Evolutionary conservation across 2,888 invertebrate genomes (phyloP), one percentile per base, ranked within the genome.

Genomic region (Pammene aurita): DNA sequence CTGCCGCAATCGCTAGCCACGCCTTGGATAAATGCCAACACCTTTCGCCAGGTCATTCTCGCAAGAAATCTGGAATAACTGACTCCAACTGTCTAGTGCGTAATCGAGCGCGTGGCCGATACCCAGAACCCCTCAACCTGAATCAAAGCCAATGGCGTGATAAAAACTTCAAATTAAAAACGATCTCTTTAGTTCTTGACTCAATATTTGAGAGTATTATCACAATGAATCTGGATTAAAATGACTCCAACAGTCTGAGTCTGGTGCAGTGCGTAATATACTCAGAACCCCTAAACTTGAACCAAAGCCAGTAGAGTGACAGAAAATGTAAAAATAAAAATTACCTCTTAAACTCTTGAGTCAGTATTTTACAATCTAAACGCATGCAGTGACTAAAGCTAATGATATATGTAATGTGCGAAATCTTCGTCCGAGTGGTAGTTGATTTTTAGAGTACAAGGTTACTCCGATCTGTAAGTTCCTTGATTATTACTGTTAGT

Each of bases 11-110:
- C 13, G 62, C 67, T 55, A 66, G 57, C 62, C 50, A 66, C 62
- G 50, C 62, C 44, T 66, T 87, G 87, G 87, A 82, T 50, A 2
- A 13, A 35, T 60, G 86, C 87, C 87, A 87, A 78, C 72, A 71
- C 79, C 84, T 87, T 86, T 85, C 84, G 83, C 83, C 86, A 82
- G 85, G 83, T 86, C 86, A 83, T 84, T 81, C 84, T 83, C 84
- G 72, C 80, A 80, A 78, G 82, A 83, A 83, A 84, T 73, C 78
- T 81, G 82, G 80, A 84, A 79, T 81, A 77, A 72, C 74, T 77
- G 80, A 84, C 79, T 78, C 77, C 78, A 80, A 70, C 35, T 18
- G 63, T 64, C 65, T 65, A 44, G 18, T 42, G 70, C 74, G 72
- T 76, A 74, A 72, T 46, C 41, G 52, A 46, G 75, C 74, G 71